Evolutionary conservation across 2,888 invertebrate genomes (phyloP).

Genomic region (Chaitophorus viminalis): DNA sequence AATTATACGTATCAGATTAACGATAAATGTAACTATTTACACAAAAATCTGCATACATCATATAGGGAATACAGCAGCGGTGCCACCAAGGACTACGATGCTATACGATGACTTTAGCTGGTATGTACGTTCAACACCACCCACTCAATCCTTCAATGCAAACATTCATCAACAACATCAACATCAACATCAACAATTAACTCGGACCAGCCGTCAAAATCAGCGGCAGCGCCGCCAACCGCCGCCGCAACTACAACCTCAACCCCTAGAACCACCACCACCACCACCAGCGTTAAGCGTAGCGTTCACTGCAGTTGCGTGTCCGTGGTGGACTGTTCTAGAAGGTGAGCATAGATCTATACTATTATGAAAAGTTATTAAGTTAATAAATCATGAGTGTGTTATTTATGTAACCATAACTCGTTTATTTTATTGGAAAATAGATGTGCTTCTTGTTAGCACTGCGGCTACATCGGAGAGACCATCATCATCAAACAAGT

Average conservation of each 20-base stretch:
- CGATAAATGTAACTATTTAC: not conserved
- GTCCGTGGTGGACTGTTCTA: conserved; percentile 44
- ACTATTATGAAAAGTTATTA: not conserved
- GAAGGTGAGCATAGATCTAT: conserved; percentile 1
- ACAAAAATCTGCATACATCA: not conserved
- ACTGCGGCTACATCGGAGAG: not conserved
- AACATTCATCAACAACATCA: not conserved
- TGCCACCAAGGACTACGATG: not conserved
- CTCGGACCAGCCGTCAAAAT: not conserved
- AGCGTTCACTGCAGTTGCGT: conserved; percentile 24
- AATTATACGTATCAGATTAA: too few species aligned
- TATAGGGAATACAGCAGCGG: not conserved
- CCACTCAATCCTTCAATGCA: not conserved
- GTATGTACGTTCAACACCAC: not conserved
- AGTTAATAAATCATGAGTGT: not conserved
- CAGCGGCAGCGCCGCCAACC: not conserved
- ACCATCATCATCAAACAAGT: not conserved
- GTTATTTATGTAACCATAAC: too few species aligned
- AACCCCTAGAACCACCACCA: conserved; percentile 22
- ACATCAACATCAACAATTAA: not conserved
- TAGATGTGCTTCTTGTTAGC: conserved; percentile 2
- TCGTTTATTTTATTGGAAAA: not conserved
- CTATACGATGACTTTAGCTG: not conserved
- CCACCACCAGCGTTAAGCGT: conserved; percentile 33
- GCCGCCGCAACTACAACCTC: conserved; percentile 9